Evolutionary conservation across 2,888 invertebrate species (phyloP).

Genomic region (Pomacea canaliculata): DNA sequence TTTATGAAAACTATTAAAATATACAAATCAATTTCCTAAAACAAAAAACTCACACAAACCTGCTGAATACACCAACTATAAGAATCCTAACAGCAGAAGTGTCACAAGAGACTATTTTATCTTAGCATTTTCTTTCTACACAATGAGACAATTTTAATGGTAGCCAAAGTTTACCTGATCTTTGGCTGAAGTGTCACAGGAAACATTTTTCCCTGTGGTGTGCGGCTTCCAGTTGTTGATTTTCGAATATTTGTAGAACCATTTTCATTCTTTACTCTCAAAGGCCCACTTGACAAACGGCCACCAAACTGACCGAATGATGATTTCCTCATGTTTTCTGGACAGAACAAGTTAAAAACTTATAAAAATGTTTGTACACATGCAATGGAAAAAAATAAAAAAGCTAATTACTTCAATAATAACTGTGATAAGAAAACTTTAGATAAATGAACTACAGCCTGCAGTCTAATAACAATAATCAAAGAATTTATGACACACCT

Average conservation of each 20-base stretch:
- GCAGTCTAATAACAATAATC: neutral
- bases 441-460: neutral
- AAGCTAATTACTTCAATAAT: neutral
- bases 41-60: too few species aligned
- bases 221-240: conserved; percentile 12
- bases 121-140: neutral
- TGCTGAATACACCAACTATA: too few species aligned
- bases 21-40: too few species aligned
- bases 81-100: too few species aligned
- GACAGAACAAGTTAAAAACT: neutral
- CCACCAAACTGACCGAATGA: conserved; percentile 30
- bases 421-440: neutral
- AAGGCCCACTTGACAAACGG: conserved; percentile 35
- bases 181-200: conserved; percentile 16
- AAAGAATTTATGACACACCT: neutral
- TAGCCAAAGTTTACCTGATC: conserved; percentile 12
- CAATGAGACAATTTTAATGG: neutral
- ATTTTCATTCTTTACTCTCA: conserved; percentile 41
- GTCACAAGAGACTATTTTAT: conserved; percentile 9
- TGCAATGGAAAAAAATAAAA: neutral
- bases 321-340: conserved; percentile 29
- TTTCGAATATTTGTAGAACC: conserved; percentile 1
- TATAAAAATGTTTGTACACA: neutral
- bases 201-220: conserved; percentile 9
- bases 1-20: too few species aligned